Evolutionary conservation across 53 echinoderm and acorn worm genomes (phyloP).

Genomic region (Astropecten irregularis): DNA sequence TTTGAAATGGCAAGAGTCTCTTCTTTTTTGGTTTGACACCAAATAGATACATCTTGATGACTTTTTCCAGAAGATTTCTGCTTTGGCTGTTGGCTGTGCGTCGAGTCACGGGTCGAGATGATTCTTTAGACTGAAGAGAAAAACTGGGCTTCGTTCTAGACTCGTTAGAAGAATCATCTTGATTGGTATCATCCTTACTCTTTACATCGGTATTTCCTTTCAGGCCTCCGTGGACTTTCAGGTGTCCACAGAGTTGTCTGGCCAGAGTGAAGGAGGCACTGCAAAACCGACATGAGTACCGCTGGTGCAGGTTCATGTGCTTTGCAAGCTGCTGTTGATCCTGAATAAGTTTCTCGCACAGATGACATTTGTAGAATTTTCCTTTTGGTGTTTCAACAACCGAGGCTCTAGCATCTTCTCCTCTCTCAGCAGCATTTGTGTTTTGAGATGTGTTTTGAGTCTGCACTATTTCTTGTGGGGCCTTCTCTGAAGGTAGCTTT

Average conservation of each 20-base stretch:
- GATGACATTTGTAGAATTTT: constrained; percentile 47
- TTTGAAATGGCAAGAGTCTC: neutral
- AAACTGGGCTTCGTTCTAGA: neutral
- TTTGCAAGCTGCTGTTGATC: constrained; percentile 55
- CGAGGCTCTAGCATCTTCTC: neutral
- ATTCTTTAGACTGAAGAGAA: neutral
- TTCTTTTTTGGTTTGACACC: neutral
- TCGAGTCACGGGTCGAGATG: neutral
- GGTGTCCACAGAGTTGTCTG: constrained; percentile 53
- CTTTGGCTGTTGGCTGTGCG: neutral
- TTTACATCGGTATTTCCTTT: neutral
- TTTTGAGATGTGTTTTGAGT: no score
- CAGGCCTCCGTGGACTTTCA: constrained; percentile 25
- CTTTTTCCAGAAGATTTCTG: constrained; percentile 4
- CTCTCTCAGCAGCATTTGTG: neutral
- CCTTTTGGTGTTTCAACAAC: neutral
- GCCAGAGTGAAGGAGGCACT: neutral
- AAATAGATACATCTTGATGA: constrained; percentile 15
- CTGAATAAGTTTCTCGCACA: constrained; percentile 48
- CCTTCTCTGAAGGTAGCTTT: neutral
- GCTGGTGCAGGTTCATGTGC: constrained; percentile 62
- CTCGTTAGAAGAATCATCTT: neutral
- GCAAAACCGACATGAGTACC: constrained; percentile 43
- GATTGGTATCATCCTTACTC: neutral
- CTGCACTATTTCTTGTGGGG: neutral